These are phyloP conservation scores for Leptonema lineaticorne DNA, from an alignment of 1,140 invertebrate genomes.

Conservation along the genomic window DNA sequence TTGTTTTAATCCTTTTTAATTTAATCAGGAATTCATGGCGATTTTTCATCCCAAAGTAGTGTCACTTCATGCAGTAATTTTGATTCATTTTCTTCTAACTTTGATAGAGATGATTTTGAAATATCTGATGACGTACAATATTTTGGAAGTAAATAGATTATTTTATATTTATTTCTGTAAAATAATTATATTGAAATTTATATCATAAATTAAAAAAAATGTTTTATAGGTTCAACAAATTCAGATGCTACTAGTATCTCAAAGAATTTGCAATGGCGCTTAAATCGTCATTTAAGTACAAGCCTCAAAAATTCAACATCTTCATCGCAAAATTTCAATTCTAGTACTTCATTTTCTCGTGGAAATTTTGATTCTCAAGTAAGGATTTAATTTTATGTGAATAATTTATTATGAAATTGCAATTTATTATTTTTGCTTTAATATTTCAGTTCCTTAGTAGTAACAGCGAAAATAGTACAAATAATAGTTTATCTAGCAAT, in stretches of 20 bases:
- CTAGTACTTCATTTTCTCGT: slow-evolving; percentile 1
- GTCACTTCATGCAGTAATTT: slow-evolving; percentile 50
- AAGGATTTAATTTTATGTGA: slow-evolving; percentile 1
- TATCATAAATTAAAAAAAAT: background rate
- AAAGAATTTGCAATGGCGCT: slow-evolving; percentile 33
- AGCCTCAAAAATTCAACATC: slow-evolving; percentile 10
- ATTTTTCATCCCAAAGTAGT: slow-evolving; percentile 52
- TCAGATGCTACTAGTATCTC: background rate
- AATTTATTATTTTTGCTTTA: background rate
- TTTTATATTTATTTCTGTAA: background rate
- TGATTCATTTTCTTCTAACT: slow-evolving; percentile 50
- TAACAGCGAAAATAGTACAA: slow-evolving; percentile 48
- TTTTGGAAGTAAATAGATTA: slow-evolving; percentile 50
- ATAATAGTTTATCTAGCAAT: slow-evolving; percentile 47
- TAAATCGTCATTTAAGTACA: slow-evolving; percentile 34
- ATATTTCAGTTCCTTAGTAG: slow-evolving; percentile 45
- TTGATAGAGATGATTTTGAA: slow-evolving; percentile 46
- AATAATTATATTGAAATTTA: background rate
- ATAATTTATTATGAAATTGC: background rate
- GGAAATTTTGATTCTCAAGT: slow-evolving; percentile 28
- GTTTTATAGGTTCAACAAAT: slow-evolving; percentile 18
- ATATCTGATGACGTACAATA: slow-evolving; percentile 47
- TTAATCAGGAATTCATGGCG: slow-evolving; percentile 51
- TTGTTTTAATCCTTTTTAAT: no score
- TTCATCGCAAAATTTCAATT: slow-evolving; percentile 11